phyloP scores from a whole-genome alignment of 2,797 vertebrate species.

The Dicrostonyx torquatus region DNA sequence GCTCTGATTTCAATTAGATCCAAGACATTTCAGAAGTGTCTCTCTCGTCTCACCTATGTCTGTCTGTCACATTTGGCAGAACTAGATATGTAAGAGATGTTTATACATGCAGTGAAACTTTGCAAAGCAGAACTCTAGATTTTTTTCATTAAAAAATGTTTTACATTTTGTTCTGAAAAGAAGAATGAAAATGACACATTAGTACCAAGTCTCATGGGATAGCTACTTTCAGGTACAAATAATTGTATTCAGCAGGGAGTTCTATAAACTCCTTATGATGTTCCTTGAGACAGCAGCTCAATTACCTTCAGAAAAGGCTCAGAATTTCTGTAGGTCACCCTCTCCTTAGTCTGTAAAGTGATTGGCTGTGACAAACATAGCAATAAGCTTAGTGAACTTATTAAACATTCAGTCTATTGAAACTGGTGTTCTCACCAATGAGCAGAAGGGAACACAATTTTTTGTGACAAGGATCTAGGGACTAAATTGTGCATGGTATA shows the following conservation, averaged over 20 bases:
- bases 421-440: neutral
- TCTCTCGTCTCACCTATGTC: neutral
- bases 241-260: neutral
- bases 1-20: neutral
- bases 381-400: neutral
- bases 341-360: neutral
- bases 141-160: neutral
- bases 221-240: neutral
- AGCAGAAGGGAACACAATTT: neutral
- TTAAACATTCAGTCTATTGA: neutral
- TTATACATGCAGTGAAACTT: neutral
- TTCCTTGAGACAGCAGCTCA: slow-evolving; percentile 12
- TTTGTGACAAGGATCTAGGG: neutral
- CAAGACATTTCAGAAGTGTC: neutral
- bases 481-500: neutral
- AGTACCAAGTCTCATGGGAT: neutral
- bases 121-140: neutral
- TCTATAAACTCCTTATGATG: neutral
- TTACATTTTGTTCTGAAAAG: neutral
- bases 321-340: neutral
- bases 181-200: neutral
- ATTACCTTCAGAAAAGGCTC: neutral
- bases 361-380: neutral
- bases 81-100: neutral
- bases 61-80: slow-evolving; percentile 1